Percentiles rank a stretch among this genome's conserved stretches.
phyloP scores from a whole-genome alignment of 2,888 invertebrate species.

The Athetis lepigone region DNA sequence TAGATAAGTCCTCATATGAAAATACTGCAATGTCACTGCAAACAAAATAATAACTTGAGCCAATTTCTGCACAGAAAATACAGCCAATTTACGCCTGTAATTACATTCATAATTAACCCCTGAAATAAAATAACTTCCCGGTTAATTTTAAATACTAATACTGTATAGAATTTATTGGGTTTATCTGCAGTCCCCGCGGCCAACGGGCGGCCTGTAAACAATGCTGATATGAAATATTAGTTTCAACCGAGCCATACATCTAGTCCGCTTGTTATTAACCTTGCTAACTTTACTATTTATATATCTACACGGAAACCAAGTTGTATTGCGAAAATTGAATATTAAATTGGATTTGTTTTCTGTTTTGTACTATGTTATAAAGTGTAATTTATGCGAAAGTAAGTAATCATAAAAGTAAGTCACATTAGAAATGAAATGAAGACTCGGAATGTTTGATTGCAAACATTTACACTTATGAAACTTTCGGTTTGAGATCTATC shows the following conservation, averaged over 20 bases:
- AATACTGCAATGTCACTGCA: conserved; percentile 14
- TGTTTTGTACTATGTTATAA: conserved; percentile 27
- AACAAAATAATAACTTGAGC: conserved; percentile 17
- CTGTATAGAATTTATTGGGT: conserved; percentile 65
- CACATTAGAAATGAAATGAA: no score
- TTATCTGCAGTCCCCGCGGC: conserved; percentile 72
- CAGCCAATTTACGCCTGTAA: conserved; percentile 47
- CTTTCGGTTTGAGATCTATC: no score
- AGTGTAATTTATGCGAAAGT: background rate
- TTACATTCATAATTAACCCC: conserved; percentile 53
- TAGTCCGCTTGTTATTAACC: conserved; percentile 70
- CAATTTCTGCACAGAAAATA: conserved; percentile 23
- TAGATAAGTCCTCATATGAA: background rate
- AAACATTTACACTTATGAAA: no score
- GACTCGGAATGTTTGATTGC: no score
- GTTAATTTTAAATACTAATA: conserved; percentile 65
- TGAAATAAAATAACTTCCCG: conserved; percentile 53
- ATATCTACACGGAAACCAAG: conserved; percentile 48
- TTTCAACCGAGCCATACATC: conserved; percentile 76
- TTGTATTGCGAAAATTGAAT: conserved; percentile 56
- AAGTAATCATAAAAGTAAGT: background rate
- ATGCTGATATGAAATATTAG: conserved; percentile 79
- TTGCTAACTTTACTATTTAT: conserved; percentile 65
- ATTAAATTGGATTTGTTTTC: conserved; percentile 43
- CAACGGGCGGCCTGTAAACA: conserved; percentile 75